phyloP scores from a whole-genome alignment of 2,113 vertebrate genomes.

The Peromyscus maniculatus region DNA sequence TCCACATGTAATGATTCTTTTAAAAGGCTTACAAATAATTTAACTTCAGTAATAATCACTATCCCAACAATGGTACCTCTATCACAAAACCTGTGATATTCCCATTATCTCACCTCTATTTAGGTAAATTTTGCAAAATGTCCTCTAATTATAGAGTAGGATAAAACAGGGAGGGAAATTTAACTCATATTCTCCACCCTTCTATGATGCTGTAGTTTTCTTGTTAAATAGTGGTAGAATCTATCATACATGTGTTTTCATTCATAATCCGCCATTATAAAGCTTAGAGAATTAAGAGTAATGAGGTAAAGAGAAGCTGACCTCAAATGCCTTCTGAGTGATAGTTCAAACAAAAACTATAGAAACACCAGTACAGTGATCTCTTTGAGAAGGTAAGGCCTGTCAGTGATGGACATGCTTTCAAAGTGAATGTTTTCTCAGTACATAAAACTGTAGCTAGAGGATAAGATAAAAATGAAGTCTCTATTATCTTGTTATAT shows the following conservation, averaged over 20 bases:
- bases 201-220: not conserved
- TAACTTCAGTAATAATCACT: not conserved
- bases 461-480: not conserved
- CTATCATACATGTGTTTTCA: not conserved
- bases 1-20: not conserved
- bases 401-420: not conserved
- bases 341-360: not conserved
- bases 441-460: not conserved
- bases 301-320: not conserved
- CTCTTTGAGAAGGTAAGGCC: not conserved
- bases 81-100: not conserved
- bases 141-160: not conserved
- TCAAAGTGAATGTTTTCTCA: not conserved
- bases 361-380: not conserved
- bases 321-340: not conserved
- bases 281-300: not conserved
- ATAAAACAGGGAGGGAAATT: not conserved
- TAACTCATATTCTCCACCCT: accelerated
- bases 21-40: not conserved
- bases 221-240: not conserved
- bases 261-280: not conserved
- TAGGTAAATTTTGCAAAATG: not conserved
- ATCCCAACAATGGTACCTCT: not conserved
- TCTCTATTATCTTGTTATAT: not conserved
- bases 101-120: not conserved